Base-by-base conservation (phyloP, 2,888 invertebrate genomes). In the Glaucopsyche alexis region DNA sequence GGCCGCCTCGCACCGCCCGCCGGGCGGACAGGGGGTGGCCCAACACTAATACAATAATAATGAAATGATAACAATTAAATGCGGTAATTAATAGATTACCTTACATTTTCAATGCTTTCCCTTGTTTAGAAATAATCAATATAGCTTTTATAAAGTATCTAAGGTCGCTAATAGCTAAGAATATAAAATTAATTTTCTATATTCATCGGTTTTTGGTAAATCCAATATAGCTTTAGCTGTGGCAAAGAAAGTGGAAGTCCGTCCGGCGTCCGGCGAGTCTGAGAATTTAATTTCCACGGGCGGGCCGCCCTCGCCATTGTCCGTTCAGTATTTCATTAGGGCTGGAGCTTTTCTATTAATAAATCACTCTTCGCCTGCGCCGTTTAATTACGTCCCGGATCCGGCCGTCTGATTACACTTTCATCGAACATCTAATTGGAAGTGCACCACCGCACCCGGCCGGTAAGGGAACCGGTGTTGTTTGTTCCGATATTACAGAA, bases 381-480 rank as follows among this genome's bases (percentile, higher is more conserved):
- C 90, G 88, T 92, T 93, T 93, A 93, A 93, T 93, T 93, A 92
- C 93, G 89, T 86, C 88, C 90, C 85, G 88, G 90, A 90, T 91
- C 90, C 89, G 87, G 85, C 87, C 89, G 90, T 90, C 90, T 91
- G 92, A 93, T 93, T 91, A 93, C 93, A 91, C 87, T 92, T 91
- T 92, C 91, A 92, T 93, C 91, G 93, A 92, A 91, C 92, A 90
- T 91, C 90, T 93, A 92, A 93, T 92, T 92, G 91, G 90, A 85
- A 90, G 89, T 91, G 91, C 93, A 60, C 60, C 60, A 13, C 60
- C 60, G 19, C 60, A 11, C 60, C 16, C 38, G 83, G 82, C 81
- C 82, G 81, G 79, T 79, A 79, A 80, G 79, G 83, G 85, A 82
- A 85, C 87, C 87, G 87, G 85, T 89, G 89, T 89, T 90, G 88